These are phyloP conservation scores for Pyrrhosoma nymphula DNA, from an alignment of 2,888 invertebrate genomes.

Conservation along the genomic window DNA sequence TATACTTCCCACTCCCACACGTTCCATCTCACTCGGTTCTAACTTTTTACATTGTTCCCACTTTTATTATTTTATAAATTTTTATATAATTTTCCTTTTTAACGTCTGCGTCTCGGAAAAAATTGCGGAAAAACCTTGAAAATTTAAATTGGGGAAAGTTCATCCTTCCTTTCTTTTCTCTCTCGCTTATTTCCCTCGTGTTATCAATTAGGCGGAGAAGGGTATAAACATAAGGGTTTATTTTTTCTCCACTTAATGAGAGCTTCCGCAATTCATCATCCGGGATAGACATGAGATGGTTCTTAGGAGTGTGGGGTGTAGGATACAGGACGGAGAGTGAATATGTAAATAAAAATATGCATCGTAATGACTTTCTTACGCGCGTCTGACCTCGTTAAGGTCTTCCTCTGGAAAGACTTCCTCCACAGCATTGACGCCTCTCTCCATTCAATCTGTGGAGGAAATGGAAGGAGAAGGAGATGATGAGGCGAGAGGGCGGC, in stretches of 20 bases:
- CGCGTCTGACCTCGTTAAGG: not conserved
- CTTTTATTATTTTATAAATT: not conserved
- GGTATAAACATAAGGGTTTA: not conserved
- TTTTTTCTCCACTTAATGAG: not conserved
- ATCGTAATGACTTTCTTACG: conserved; percentile 27
- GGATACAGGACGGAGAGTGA: not conserved
- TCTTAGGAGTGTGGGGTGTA: not conserved
- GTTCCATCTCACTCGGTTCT: not conserved
- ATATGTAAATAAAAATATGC: conserved; percentile 19
- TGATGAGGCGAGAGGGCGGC: not conserved
- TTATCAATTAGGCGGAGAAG: not conserved
- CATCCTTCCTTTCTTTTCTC: not conserved
- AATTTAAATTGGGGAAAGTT: not conserved
- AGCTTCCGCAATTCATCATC: not conserved
- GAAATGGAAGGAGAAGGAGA: not conserved
- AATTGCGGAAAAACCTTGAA: not conserved
- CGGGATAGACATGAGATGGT: not conserved
- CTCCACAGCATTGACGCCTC: not conserved
- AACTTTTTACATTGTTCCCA: not conserved
- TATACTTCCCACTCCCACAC: not conserved
- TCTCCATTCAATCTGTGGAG: not conserved
- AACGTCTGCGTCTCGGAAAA: not conserved
- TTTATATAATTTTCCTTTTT: not conserved
- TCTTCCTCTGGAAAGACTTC: not conserved
- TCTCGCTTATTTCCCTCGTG: not conserved